A percentile compares a stretch with the other conserved stretches of the same genome.
phyloP scores from a whole-genome alignment of 2,113 vertebrate species.

The Zapus hudsonius region DNA sequence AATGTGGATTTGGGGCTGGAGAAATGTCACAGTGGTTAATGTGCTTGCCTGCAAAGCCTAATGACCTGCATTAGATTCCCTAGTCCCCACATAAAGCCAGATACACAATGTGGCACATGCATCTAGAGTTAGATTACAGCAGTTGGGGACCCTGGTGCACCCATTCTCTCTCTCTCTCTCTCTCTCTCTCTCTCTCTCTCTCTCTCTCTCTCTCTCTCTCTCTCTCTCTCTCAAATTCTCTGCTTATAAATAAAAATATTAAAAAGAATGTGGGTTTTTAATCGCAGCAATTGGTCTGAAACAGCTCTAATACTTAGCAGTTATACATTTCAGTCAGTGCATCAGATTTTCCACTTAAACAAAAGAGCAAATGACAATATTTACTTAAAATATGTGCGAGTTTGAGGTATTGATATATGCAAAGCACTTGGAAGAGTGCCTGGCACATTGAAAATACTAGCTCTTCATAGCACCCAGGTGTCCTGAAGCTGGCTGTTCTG shows the following conservation, averaged over 20 bases:
- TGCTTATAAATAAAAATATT: no score
- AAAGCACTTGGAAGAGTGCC: neutral
- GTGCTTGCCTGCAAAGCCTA: no score
- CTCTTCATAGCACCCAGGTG: neutral
- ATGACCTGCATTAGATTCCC: no score
- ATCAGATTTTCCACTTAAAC: neutral
- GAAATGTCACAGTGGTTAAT: no score
- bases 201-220: no score
- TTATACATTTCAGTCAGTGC: neutral
- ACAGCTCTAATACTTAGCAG: neutral
- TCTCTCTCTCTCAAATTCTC: no score
- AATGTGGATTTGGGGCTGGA: neutral
- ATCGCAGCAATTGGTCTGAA: neutral
- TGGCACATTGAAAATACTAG: neutral
- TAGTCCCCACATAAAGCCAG: no score
- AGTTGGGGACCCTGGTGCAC: no score
- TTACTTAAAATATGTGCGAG: neutral
- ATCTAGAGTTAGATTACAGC: no score
- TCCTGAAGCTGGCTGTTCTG: neutral
- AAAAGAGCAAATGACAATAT: constrained; percentile 2
- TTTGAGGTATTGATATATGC: neutral
- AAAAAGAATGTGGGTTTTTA: neutral
- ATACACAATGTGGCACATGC: no score
- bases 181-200: no score
- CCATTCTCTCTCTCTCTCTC: no score